phyloP scores from a whole-genome alignment of 37 sponge, comb jelly and placozoan genomes.

The Chondrilla cf. caribensis region DNA sequence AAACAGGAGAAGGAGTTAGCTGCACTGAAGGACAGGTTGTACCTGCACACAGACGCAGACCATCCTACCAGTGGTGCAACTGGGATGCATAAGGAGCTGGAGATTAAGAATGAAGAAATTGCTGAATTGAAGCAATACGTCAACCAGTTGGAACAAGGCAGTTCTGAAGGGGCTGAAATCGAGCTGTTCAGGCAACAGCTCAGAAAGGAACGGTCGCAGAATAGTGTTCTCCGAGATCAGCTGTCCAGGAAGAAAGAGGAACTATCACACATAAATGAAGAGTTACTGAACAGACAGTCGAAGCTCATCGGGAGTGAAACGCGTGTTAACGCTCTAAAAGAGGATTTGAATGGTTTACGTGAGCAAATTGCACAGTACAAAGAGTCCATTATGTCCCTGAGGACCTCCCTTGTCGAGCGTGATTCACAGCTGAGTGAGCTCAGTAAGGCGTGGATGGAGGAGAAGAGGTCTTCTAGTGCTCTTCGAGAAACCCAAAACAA shows the following conservation, averaged over 20 bases:
- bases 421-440: constrained; percentile 39
- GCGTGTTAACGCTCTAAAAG: constrained; percentile 32
- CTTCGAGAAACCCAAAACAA: constrained; percentile 17
- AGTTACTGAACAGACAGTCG: constrained; percentile 19
- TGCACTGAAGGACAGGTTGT: neutral
- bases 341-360: constrained; percentile 35
- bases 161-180: neutral
- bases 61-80: neutral
- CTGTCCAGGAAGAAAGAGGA: constrained; percentile 22
- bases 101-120: constrained; percentile 34
- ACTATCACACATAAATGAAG: constrained; percentile 9
- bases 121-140: constrained; percentile 24
- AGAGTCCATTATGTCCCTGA: constrained; percentile 30
- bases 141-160: neutral
- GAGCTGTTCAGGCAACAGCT: constrained; percentile 13
- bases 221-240: constrained; percentile 47
- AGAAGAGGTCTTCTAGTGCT: constrained; percentile 20
- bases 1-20: constrained; percentile 14
- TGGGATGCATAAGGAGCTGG: constrained; percentile 18
- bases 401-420: constrained; percentile 26
- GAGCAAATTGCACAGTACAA: constrained; percentile 27
- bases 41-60: neutral
- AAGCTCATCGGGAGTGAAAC: constrained; percentile 31
- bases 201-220: constrained; percentile 29
- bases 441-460: constrained; percentile 29